Percentiles rank a stretch among this genome's conserved stretches.
Evolutionary conservation across 2,797 vertebrate species (phyloP).

Genomic region (Anguilla anguilla): DNA sequence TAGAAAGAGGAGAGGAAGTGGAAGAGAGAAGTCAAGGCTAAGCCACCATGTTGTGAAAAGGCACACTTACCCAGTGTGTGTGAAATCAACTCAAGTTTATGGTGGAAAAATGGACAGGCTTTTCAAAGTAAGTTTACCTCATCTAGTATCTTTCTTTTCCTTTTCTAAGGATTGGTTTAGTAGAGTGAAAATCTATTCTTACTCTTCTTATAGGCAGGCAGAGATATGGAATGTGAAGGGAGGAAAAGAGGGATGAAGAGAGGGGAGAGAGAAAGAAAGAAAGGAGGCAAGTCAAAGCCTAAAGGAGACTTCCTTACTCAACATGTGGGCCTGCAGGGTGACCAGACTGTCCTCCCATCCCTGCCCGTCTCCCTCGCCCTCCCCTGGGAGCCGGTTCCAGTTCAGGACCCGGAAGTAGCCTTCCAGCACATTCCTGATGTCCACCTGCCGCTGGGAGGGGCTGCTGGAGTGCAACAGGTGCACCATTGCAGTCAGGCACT

Average conservation of each 20-base stretch:
- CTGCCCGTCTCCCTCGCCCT: constrained; percentile 55
- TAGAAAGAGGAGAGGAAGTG: background rate
- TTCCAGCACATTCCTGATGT: constrained; percentile 82
- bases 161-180: background rate
- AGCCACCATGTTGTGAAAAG: background rate
- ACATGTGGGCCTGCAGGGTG: constrained; percentile 84
- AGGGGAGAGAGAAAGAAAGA: background rate
- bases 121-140: background rate
- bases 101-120: background rate
- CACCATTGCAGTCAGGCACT: constrained; percentile 80
- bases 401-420: constrained; percentile 91
- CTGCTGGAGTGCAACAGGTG: constrained; percentile 87
- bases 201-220: background rate
- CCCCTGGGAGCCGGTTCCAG: constrained; percentile 71
- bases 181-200: background rate
- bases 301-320: constrained; percentile 74
- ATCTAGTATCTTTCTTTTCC: background rate
- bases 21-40: background rate
- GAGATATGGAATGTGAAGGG: background rate
- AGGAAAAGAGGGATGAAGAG: background rate
- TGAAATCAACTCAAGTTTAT: background rate
- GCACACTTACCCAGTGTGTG: background rate
- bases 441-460: constrained; percentile 75
- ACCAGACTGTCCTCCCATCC: constrained; percentile 78
- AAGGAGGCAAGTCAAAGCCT: background rate